Conservation (phyloP, 2,888 invertebrate species). For the Carpatolechia fugitivella region DNA sequence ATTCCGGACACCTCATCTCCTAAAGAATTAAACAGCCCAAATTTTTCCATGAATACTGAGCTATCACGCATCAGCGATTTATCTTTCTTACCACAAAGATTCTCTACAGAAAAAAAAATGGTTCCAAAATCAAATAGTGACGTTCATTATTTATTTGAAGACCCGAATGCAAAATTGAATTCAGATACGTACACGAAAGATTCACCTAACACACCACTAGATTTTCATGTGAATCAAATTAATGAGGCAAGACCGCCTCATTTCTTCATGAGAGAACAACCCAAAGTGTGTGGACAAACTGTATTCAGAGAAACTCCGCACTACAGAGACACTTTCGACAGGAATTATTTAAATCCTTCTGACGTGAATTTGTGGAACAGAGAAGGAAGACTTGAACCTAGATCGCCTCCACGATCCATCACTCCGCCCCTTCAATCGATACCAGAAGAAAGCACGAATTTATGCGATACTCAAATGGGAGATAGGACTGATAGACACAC, state of each 20-base stretch:
- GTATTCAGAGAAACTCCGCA: conserved; percentile 60
- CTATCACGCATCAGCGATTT: conserved; percentile 70
- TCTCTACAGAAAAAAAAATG: conserved; percentile 68
- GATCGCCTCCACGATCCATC: conserved; percentile 60
- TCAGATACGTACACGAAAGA: conserved; percentile 78
- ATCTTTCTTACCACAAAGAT: conserved; percentile 65
- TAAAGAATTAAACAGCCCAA: conserved; percentile 66
- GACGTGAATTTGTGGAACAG: conserved; percentile 63
- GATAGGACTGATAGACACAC: conserved; percentile 52
- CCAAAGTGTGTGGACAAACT: conserved; percentile 60
- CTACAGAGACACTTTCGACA: conserved; percentile 43
- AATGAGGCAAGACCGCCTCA: conserved; percentile 44
- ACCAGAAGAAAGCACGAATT: conserved; percentile 68
- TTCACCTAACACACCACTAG: conserved; percentile 58
- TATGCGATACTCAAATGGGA: conserved; percentile 52
- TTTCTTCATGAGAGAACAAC: conserved; percentile 45
- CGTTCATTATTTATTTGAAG: conserved; percentile 55
- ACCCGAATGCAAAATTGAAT: conserved; percentile 52
- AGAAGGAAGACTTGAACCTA: conserved; percentile 42
- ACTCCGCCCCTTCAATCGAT: conserved; percentile 69
- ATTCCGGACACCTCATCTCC: conserved; percentile 72
- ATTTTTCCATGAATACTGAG: conserved; percentile 71
- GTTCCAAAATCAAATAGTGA: conserved; percentile 54
- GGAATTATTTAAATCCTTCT: conserved; percentile 33
- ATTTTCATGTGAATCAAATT: conserved; percentile 40